These are phyloP conservation scores for Reinhardtius hippoglossoides DNA, from an alignment of 2,113 vertebrate genomes.

Conservation along the genomic window DNA sequence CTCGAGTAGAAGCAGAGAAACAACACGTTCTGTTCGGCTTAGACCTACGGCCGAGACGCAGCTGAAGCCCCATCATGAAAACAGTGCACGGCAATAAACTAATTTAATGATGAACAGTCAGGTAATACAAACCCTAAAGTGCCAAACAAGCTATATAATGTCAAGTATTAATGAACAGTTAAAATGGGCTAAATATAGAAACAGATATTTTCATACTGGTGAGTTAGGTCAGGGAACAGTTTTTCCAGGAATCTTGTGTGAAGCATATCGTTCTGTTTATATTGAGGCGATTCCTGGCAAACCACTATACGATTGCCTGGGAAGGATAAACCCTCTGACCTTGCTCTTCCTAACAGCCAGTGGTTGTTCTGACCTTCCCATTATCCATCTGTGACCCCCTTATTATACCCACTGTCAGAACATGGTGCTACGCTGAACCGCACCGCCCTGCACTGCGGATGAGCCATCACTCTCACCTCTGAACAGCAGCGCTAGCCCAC, in stretches of 20 bases:
- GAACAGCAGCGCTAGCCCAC: constrained; percentile 40
- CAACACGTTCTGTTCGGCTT: constrained; percentile 42
- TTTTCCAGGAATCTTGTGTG: constrained; percentile 32
- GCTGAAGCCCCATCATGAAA: constrained; percentile 46
- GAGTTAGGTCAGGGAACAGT: background rate
- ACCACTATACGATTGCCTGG: constrained; percentile 36
- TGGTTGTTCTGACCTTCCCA: constrained; percentile 66
- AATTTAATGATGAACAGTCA: constrained; percentile 34
- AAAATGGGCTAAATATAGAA: constrained; percentile 23
- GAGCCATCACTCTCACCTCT: constrained; percentile 62
- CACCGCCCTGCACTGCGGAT: constrained; percentile 34
- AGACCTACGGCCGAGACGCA: background rate
- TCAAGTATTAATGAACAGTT: constrained; percentile 11
- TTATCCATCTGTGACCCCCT: constrained; percentile 67
- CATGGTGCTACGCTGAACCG: constrained; percentile 43
- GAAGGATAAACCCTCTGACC: constrained; percentile 72
- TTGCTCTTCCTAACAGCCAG: constrained; percentile 66
- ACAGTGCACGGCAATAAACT: constrained; percentile 47
- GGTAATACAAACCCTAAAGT: constrained; percentile 12
- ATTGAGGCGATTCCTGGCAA: constrained; percentile 36
- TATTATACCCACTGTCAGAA: constrained; percentile 66
- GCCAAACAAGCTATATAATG: constrained; percentile 25
- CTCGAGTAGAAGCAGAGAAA: constrained; percentile 68
- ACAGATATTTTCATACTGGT: constrained; percentile 5
- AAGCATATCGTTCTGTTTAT: constrained; percentile 39